Evolutionary conservation across 1,140 invertebrate species (phyloP), one percentile per base, ranked within the genome.

Genomic region (Pseudomyrmex concolor): DNA sequence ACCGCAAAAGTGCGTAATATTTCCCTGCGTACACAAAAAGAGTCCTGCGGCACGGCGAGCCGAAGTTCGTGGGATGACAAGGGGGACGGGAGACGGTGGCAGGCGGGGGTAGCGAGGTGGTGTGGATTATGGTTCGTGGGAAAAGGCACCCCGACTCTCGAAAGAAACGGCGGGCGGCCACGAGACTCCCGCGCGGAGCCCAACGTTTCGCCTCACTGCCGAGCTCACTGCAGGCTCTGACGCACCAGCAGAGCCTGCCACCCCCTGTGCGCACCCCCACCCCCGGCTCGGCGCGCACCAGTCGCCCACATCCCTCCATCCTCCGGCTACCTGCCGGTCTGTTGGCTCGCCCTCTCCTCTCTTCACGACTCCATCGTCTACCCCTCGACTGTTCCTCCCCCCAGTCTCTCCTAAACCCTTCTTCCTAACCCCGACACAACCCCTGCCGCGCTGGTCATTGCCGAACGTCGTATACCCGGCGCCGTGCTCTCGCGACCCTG

Each of bases 171-270:
- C 89, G 87, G 90, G 89, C 89, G 89, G 87, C 87, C 91, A 92
- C 90, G 92, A 93, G 92, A 93, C 92, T 92, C 91, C 92, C 92
- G 92, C 91, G 92, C 92, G 91, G 92, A 92, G 91, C 90, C 90
- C 91, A 92, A 93, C 91, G 92, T 93, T 91, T 92, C 91, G 92
- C 91, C 92, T 93, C 92, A 93, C 92, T 92, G 92, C 92, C 90
- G 92, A 92, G 92, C 92, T 93, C 92, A 93, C 92, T 93, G 93
- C 93, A 93, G 92, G 88, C 90, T 91, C 90, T 93, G 92, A 93
- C 92, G 92, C 92, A 93, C 92, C 92, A 91, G 76, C 64, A 70
- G 66, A 80, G 90, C 91, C 90, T 90, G 87, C 87, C 87, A 66
- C 83, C 89, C 89, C 91, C 89, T 91, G 90, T 87, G 84, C 90